These are phyloP conservation scores for Semaprochilodus insignis DNA, from an alignment of 2,797 vertebrate genomes.

Conservation along the genomic window DNA sequence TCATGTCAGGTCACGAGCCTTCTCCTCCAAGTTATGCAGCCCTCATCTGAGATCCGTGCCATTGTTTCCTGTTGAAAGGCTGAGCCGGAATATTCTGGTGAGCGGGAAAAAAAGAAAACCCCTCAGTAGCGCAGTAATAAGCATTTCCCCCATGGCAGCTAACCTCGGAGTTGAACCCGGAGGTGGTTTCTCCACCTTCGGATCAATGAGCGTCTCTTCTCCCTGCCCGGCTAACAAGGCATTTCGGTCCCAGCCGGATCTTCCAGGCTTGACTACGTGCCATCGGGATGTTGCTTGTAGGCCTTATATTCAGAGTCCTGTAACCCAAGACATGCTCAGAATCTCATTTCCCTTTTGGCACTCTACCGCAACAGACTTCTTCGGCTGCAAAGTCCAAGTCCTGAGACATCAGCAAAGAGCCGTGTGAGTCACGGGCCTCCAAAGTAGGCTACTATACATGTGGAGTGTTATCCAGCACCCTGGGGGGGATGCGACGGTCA, in stretches of 20 bases:
- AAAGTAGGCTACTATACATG: slow-evolving; percentile 11
- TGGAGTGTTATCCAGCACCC: neutral
- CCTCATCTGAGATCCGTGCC: neutral
- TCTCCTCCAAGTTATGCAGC: neutral
- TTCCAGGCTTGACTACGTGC: neutral
- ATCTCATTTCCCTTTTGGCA: slow-evolving; percentile 26
- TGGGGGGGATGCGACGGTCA: neutral
- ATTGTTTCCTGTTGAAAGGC: neutral
- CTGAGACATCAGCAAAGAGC: neutral
- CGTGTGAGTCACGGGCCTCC: slow-evolving; percentile 6
- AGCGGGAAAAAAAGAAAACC: neutral
- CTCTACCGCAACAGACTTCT: neutral
- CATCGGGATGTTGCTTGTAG: neutral
- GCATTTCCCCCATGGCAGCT: neutral
- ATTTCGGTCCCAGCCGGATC: neutral
- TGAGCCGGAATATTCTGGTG: neutral
- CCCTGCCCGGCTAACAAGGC: slow-evolving; percentile 18
- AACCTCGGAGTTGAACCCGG: slow-evolving; percentile 7
- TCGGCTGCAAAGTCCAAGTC: neutral
- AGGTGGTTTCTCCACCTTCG: slow-evolving; percentile 1
- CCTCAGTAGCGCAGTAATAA: neutral
- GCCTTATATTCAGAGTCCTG: neutral
- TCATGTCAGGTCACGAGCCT: neutral
- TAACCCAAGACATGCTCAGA: slow-evolving; percentile 17
- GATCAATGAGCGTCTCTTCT: neutral